Evolutionary conservation across 2,797 vertebrate species (phyloP), one percentile per base, ranked within the genome.

Genomic region (Pteropus rufus): DNA sequence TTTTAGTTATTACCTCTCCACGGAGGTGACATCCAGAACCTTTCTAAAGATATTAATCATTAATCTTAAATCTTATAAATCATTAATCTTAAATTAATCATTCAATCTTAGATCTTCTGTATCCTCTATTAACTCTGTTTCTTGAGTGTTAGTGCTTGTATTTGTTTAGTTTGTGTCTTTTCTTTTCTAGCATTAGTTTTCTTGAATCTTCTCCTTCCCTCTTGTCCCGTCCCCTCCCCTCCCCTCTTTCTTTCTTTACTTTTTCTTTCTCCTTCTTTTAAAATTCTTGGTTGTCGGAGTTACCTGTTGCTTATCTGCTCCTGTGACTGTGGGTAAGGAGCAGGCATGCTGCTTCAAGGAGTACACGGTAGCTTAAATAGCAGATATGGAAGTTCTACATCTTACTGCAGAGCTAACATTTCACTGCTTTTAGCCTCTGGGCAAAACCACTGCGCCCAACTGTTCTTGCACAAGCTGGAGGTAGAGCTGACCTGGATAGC

Each of bases 131-230:
- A 58, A 49, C 2, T 85, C 26, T 69, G 12, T 70, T 88, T 41
- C 41, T 81, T 81, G 36, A 7, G 18, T 46, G 46, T 62, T 89
- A 76, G 88, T 85, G 26, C 0, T 52, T 85, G 5, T 36, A 62
- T 86, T 93, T 83, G 3, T 39, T 69, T 46, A 64, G 41, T 49
- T n/a, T 73, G 39, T 62, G 21, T 36, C 15, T 89, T 94, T 29
- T 65, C 8, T 2, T 39, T 86, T 65, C 31, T 54, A 8, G 2
- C 70, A 7, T 23, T 88, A 21, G 21, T 89, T 91, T 81, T 12
- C 77, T 70, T 12, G 56, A 26, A 23, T 29, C 16, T 39, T 52
- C 49, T 10, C 75, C 34, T 23, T 36, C 23, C 29, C 7, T 4
- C 3, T 9, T 7, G 21, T 21, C 23, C 10, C 3, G 26, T 15